These are phyloP conservation scores for Noctuana brunneofusca DNA, from an alignment of 2,888 invertebrate genomes.

Conservation along the genomic window DNA sequence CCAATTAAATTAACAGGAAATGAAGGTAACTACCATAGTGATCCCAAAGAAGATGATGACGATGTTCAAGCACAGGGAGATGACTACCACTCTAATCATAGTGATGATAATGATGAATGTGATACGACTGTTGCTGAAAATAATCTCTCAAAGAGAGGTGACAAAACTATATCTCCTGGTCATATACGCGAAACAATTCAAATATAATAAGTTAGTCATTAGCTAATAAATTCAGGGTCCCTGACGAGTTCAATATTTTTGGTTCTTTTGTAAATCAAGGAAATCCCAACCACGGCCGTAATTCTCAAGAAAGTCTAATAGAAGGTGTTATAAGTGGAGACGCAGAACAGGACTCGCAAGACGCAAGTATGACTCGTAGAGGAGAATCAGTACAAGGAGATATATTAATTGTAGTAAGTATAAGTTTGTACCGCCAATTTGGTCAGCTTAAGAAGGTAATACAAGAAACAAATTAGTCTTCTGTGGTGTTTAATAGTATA, in stretches of 20 bases:
- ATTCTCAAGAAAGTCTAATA: slow-evolving; percentile 75
- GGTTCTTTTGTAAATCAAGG: slow-evolving; percentile 82
- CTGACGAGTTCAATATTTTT: slow-evolving; percentile 79
- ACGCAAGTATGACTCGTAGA: slow-evolving; percentile 73
- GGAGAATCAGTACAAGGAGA: slow-evolving; percentile 67
- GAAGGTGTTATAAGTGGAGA: slow-evolving; percentile 77
- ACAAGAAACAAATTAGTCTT: slow-evolving; percentile 62
- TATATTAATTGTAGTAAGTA: slow-evolving; percentile 75
- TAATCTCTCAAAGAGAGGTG: slow-evolving; percentile 70
- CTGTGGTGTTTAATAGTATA: slow-evolving; percentile 77
- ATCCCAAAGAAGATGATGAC: slow-evolving; percentile 79
- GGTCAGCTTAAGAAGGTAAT: slow-evolving; percentile 64
- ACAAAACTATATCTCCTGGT: slow-evolving; percentile 69
- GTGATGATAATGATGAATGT: slow-evolving; percentile 65
- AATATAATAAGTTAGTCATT: slow-evolving; percentile 55
- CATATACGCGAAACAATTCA: slow-evolving; percentile 70
- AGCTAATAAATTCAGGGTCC: slow-evolving; percentile 70
- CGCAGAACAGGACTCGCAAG: slow-evolving; percentile 75
- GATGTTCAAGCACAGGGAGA: slow-evolving; percentile 78
- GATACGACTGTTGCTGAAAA: slow-evolving; percentile 65
- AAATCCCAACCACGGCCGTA: slow-evolving; percentile 71
- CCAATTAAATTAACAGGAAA: slow-evolving; percentile 42
- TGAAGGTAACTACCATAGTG: slow-evolving; percentile 72
- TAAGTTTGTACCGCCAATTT: slow-evolving; percentile 51
- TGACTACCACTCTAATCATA: slow-evolving; percentile 69